Percentiles rank a stretch among this genome's conserved stretches.
Conservation (phyloP, 2,797 vertebrate species). For the Acropternis orthonyx region DNA sequence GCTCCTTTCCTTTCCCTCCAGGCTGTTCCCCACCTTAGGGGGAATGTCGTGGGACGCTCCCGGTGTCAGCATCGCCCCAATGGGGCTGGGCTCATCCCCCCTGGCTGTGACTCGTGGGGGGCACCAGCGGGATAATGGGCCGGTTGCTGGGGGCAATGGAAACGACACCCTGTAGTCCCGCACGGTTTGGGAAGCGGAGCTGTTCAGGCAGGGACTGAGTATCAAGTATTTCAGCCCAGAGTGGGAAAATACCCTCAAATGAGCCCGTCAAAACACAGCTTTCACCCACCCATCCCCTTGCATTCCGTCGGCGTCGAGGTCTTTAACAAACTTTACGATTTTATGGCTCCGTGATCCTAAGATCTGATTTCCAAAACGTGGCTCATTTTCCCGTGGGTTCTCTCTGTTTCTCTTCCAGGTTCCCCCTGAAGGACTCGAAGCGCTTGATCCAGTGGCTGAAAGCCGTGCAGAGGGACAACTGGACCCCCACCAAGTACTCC, state of each 20-base stretch:
- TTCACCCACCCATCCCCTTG: too few species aligned
- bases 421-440: constrained; percentile 81
- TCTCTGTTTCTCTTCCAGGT: constrained; percentile 59
- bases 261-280: too few species aligned
- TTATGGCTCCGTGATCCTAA: background rate
- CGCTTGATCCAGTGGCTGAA: constrained; percentile 81
- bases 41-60: too few species aligned
- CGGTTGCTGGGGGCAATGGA: background rate
- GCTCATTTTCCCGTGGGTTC: background rate
- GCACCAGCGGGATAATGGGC: background rate
- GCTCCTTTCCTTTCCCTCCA: too few species aligned
- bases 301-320: too few species aligned
- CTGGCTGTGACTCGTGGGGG: too few species aligned
- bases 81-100: too few species aligned
- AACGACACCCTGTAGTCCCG: background rate
- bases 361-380: fast-evolving
- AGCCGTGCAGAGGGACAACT: constrained; percentile 81
- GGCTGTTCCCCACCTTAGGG: too few species aligned
- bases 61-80: background rate
- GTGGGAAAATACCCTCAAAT: too few species aligned
- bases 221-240: too few species aligned
- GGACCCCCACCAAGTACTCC: constrained; percentile 84
- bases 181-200: too few species aligned
- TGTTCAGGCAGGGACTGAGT: too few species aligned
- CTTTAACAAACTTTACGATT: background rate